Conservation (phyloP, 2,113 vertebrate genomes). For the Cephalopholis sonnerati region DNA sequence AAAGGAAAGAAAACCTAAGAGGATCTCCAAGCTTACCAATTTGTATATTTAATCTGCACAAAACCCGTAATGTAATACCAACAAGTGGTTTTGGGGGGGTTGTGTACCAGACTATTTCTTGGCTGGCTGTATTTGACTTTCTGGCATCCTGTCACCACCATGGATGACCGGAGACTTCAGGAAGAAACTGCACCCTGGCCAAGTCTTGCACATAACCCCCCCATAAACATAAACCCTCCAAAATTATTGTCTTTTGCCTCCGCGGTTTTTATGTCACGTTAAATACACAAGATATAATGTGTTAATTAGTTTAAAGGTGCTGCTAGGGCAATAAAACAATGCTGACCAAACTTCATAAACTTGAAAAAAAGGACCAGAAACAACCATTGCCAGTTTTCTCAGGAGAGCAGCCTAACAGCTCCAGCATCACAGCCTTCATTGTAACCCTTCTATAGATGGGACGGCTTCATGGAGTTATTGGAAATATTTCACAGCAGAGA, state of each 20-base stretch:
- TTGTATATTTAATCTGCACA: not conserved
- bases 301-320: not conserved
- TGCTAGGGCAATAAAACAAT: not conserved
- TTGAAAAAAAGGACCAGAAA: not conserved
- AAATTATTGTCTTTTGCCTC: not conserved
- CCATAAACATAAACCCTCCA: not conserved
- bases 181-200: not conserved
- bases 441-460: not conserved
- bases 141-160: not conserved
- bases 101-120: constrained; percentile 5
- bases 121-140: not conserved
- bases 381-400: not conserved
- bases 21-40: too few relatives aligned
- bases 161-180: not conserved
- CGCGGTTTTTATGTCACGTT: not conserved
- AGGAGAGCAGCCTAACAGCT: too few relatives aligned
- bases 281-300: not conserved
- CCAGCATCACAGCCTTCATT: too few relatives aligned
- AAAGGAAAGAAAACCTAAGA: not conserved
- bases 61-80: not conserved
- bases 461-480: not conserved
- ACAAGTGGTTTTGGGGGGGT: not conserved
- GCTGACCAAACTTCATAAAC: too few relatives aligned
- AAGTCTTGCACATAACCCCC: too few relatives aligned
- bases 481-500: not conserved